Base-by-base conservation (phyloP, 1,140 invertebrate genomes). In the Liolophura sinensis region DNA sequence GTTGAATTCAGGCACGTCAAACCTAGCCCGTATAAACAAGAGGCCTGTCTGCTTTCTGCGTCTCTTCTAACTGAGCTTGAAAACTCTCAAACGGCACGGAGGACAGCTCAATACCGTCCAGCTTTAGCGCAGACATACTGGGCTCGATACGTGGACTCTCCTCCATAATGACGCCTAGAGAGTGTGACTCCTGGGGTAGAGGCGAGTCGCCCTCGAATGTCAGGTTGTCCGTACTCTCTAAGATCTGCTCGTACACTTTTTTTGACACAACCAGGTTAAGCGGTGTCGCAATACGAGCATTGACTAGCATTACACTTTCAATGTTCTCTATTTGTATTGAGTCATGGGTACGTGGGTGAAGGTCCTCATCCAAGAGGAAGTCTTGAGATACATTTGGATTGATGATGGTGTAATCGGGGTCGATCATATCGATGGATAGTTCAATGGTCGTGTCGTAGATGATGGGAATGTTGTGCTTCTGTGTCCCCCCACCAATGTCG, bases 191-290 rank as follows among this genome's bases (percentile, higher is more conserved):
- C 20, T 9, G 20, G 1, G 40, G 48, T 49, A 5, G 16, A 14
- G 51, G 46, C 20, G 31, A 3, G 31, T 40, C 31, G 31, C 31
- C 31, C 31, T 69, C 72, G 56, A 76, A 78, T 0, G 82, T 79
- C n/a, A 86, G 51, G 58, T 85, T 83, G 65, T 85, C 80, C 52
- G 80, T 48, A 1, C 85, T 93, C 68, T 95, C 92, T 52, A 95
- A 83, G 31, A 97, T 84, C 81, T 96, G 93, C 80, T 95, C 92
- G 79, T 96, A 97, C 75, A 96, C 94, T 25, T 89, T 87, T 46
- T 93, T 90, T 16, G 91, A 91, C 12, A 96, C 84, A 0, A 93
- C 93, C 16, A 97, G 88, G 83, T 94, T 93, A 16, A 96, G 79
- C 0, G 91, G 90, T 54, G 91, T 93, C 15, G 95, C 90, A 25